phyloP scores from a whole-genome alignment of 2,113 vertebrate genomes.

The Daphoenositta chrysoptera region DNA sequence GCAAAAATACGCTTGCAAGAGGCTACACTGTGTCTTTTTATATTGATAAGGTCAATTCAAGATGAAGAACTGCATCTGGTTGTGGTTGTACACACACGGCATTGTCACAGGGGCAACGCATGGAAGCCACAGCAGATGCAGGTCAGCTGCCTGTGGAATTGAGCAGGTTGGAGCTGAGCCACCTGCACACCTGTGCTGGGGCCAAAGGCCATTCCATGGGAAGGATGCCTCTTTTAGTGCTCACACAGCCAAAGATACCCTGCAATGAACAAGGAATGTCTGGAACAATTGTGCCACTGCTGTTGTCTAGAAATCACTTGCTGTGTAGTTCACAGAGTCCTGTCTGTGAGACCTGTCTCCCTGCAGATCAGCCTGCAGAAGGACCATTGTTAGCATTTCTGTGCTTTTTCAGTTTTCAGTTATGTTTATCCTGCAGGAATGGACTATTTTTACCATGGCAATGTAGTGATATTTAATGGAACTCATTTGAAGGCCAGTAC shows the following conservation, averaged over 20 bases:
- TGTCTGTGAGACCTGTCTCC: not conserved
- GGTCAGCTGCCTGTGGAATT: not conserved
- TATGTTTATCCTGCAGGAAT: not conserved
- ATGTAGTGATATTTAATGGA: not conserved
- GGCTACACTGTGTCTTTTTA: accelerated
- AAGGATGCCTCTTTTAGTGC: not conserved
- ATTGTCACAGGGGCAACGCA: not conserved
- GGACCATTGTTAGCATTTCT: not conserved
- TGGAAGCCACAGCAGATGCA: accelerated
- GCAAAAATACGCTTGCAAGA: not conserved
- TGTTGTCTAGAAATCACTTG: not conserved
- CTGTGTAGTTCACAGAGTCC: not conserved
- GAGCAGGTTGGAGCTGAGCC: not conserved
- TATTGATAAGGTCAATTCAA: not conserved
- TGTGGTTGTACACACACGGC: accelerated
- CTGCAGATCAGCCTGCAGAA: not conserved
- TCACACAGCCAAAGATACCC: not conserved
- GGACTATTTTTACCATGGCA: not conserved
- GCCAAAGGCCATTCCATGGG: not conserved
- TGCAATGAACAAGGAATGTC: not conserved
- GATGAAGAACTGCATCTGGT: not conserved
- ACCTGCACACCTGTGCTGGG: not conserved
- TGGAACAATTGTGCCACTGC: not conserved
- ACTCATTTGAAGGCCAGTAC: not conserved
- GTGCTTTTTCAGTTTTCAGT: not conserved